phyloP scores from a whole-genome alignment of 2,113 vertebrate genomes.

The Antechinus stuartii region DNA sequence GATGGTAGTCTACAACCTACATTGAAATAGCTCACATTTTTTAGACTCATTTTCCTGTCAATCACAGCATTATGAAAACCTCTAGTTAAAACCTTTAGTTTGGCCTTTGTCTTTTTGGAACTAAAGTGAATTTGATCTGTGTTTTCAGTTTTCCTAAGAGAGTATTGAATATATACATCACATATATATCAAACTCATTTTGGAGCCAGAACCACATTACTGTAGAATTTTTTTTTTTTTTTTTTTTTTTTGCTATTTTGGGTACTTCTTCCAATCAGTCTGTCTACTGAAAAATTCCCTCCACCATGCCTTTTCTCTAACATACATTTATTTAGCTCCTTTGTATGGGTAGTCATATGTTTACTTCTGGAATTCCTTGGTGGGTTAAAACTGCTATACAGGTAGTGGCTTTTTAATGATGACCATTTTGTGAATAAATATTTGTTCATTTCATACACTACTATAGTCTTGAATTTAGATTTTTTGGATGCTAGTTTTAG shows the following conservation, averaged over 20 bases:
- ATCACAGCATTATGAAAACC: constrained; percentile 39
- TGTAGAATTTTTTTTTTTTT: neutral
- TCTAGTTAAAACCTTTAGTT: constrained; percentile 30
- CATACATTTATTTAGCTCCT: neutral
- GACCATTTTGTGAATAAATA: neutral
- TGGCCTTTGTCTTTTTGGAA: constrained; percentile 5
- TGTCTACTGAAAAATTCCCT: neutral
- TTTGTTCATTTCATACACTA: neutral
- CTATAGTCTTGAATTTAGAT: neutral
- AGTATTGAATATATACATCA: constrained; percentile 27
- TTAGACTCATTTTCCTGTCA: constrained; percentile 49
- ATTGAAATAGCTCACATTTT: constrained; percentile 49
- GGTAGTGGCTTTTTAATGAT: neutral
- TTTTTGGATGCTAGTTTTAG: neutral
- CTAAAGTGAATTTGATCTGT: constrained; percentile 37
- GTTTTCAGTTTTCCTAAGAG: constrained; percentile 27
- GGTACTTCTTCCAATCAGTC: neutral
- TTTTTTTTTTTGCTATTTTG: neutral
- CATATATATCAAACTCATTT: constrained; percentile 6
- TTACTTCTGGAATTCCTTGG: neutral
- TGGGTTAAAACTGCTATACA: neutral
- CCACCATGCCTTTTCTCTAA: neutral
- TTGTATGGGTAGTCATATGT: neutral
- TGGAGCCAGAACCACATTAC: constrained; percentile 27
- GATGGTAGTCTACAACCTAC: neutral